Conservation (phyloP, 2,888 invertebrate genomes). For the Meghimatium bilineatum region DNA sequence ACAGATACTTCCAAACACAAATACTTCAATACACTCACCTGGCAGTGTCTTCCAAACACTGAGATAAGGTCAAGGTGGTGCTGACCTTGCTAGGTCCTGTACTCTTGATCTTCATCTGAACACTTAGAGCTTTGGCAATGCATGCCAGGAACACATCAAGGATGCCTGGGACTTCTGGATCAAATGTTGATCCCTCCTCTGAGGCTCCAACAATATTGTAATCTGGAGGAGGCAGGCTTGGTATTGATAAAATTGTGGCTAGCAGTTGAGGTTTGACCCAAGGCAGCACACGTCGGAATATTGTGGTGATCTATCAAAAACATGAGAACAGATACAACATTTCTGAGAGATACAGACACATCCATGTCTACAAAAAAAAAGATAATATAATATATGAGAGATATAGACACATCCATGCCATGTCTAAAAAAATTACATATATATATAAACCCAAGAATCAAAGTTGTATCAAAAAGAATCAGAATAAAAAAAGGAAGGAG, state of each 20-base stretch:
- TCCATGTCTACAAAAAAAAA: no score
- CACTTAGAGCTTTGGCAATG: conserved; percentile 91
- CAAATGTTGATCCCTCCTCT: conserved; percentile 67
- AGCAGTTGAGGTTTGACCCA: conserved; percentile 92
- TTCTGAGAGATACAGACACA: not conserved
- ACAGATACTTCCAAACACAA: not conserved
- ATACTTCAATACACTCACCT: conserved; percentile 43
- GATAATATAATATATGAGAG: no score
- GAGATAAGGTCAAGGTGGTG: conserved; percentile 81
- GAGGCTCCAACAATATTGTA: conserved; percentile 84
- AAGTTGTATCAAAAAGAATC: no score
- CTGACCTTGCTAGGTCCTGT: conserved; percentile 77
- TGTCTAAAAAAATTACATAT: no score
- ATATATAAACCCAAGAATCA: no score
- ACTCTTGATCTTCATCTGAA: conserved; percentile 90
- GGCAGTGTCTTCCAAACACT: conserved; percentile 61
- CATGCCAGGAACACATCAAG: conserved; percentile 93
- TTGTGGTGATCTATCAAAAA: conserved; percentile 84
- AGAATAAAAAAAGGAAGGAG: no score
- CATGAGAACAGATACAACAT: not conserved
- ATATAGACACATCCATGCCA: no score
- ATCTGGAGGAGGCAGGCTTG: conserved; percentile 85
- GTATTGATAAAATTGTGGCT: conserved; percentile 86
- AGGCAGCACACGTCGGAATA: conserved; percentile 90
- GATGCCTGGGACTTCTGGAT: conserved; percentile 81